These are phyloP conservation scores for Oriolus oriolus DNA, from an alignment of 2,113 vertebrate genomes.

Conservation along the genomic window DNA sequence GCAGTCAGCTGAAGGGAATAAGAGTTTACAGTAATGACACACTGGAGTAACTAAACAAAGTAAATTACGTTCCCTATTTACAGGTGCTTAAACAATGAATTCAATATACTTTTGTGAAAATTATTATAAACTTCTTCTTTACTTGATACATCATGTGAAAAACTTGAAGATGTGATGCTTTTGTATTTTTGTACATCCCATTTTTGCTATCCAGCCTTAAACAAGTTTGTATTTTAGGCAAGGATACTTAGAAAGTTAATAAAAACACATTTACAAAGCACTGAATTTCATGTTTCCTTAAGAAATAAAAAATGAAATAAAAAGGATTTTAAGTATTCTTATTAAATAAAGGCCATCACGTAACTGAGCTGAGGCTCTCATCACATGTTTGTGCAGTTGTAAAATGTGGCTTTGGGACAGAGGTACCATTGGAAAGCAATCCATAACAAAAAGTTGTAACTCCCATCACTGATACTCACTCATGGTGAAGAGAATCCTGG, in stretches of 20 bases:
- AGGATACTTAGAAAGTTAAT: background rate
- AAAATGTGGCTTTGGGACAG: background rate
- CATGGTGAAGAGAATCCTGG: conserved; percentile 84
- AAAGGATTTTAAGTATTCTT: background rate
- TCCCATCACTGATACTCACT: conserved; percentile 80
- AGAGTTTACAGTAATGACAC: background rate
- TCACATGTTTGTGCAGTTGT: background rate
- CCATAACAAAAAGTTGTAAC: background rate
- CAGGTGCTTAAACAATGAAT: background rate
- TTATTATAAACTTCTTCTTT: background rate
- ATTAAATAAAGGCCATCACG: background rate
- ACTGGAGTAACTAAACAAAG: background rate
- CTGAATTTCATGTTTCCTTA: background rate
- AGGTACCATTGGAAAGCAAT: background rate
- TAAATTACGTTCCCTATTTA: background rate
- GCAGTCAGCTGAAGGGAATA: background rate
- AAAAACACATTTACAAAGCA: background rate
- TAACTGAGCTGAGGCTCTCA: background rate
- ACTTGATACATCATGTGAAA: background rate
- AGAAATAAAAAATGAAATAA: background rate
- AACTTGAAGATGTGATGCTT: background rate
- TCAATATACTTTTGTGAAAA: background rate
- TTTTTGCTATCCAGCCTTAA: background rate
- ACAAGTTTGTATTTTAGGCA: background rate
- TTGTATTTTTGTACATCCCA: background rate